phyloP scores from a whole-genome alignment of 2,888 invertebrate genomes.

The Hirtodrosophila confusa region DNA sequence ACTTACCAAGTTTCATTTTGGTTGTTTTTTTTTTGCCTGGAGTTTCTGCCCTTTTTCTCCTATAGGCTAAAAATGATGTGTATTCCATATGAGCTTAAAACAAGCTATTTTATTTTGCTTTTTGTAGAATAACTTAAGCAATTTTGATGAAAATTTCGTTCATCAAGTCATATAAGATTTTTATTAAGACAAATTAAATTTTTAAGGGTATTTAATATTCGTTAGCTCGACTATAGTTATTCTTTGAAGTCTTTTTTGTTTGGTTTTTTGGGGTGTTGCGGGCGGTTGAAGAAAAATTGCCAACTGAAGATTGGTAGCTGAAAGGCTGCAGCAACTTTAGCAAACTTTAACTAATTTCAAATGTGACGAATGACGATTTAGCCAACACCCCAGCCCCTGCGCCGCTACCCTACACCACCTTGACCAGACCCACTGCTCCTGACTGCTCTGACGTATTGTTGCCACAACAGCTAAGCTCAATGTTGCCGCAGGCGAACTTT shows the following conservation, averaged over 20 bases:
- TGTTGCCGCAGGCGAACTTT: constrained; percentile 69
- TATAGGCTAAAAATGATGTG: too few relatives aligned
- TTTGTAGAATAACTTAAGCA: too few relatives aligned
- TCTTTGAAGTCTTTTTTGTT: constrained; percentile 2
- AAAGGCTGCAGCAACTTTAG: constrained; percentile 49
- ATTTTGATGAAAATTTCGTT: too few relatives aligned
- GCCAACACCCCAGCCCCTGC: not conserved
- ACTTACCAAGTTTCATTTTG: too few relatives aligned
- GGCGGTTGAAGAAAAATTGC: constrained; percentile 35
- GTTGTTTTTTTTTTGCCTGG: too few relatives aligned
- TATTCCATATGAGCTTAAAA: too few relatives aligned
- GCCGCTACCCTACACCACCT: constrained; percentile 2
- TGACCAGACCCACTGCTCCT: constrained; percentile 33
- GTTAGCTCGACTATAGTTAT: not conserved
- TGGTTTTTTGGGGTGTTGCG: not conserved
- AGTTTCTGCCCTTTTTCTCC: too few relatives aligned
- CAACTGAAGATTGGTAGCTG: constrained; percentile 35
- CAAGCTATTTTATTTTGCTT: too few relatives aligned
- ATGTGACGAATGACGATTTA: constrained; percentile 66
- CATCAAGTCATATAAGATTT: too few relatives aligned
- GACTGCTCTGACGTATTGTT: constrained; percentile 75
- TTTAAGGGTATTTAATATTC: not conserved
- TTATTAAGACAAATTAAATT: not conserved
- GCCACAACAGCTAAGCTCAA: constrained; percentile 61
- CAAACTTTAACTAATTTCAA: constrained; percentile 76